These are phyloP conservation scores for Pemphigus obesinymphae DNA, from an alignment of 1,140 invertebrate species.

Conservation along the genomic window DNA sequence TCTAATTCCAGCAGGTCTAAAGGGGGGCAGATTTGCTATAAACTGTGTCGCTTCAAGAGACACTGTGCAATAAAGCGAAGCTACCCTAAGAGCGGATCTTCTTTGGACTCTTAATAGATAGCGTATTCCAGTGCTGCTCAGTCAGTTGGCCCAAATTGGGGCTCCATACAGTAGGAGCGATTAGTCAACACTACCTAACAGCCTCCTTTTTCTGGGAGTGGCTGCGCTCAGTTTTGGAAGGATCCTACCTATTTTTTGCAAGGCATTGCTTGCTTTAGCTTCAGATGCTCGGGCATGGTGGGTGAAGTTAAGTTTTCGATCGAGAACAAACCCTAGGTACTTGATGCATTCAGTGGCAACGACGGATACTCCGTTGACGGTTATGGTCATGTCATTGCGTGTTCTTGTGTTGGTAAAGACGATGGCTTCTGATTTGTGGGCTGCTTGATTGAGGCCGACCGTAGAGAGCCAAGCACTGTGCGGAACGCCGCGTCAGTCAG, in stretches of 20 bases:
- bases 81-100: no score
- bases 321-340: no score
- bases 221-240: neutral
- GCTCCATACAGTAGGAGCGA: neutral
- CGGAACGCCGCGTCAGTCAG: neutral
- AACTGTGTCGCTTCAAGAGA: no score
- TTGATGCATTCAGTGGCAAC: no score
- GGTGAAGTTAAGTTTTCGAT: no score
- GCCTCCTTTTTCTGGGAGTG: neutral
- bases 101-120: no score
- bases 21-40: neutral
- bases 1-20: neutral
- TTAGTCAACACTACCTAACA: neutral
- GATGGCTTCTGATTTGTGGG: neutral
- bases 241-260: neutral
- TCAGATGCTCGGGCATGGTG: no score
- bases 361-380: no score
- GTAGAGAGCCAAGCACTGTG: neutral
- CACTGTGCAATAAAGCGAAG: no score
- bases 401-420: conserved; percentile 5
- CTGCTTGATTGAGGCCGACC: neutral
- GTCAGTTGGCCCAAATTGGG: neutral
- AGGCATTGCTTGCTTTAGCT: no score
- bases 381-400: no score
- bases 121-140: neutral